A percentile compares a stretch with the other conserved stretches of the same genome.
Evolutionary conservation across 2,888 invertebrate genomes (phyloP).

Genomic region (Chymomyza amoena): DNA sequence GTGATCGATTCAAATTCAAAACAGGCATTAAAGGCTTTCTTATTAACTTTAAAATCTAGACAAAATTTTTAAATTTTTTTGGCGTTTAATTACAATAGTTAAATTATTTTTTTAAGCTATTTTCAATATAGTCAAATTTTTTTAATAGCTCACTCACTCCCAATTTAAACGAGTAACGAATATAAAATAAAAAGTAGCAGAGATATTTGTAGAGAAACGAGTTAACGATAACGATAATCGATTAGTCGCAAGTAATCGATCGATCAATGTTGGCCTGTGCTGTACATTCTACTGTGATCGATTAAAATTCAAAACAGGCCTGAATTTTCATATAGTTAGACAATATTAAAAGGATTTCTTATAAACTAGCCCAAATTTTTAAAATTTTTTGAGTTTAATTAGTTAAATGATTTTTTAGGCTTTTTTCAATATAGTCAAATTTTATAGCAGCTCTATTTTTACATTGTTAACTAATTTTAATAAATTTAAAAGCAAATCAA

Average conservation of each 20-base stretch:
- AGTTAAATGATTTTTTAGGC: too few relatives aligned
- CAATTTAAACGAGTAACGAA: not conserved
- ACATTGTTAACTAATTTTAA: not conserved
- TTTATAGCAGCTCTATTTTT: not conserved
- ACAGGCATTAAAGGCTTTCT: not conserved
- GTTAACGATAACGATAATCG: not conserved
- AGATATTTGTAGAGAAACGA: not conserved
- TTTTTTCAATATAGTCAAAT: not conserved
- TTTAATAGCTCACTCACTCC: not conserved
- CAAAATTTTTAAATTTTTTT: too few relatives aligned
- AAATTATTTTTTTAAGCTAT: too few relatives aligned
- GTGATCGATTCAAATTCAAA: too few relatives aligned
- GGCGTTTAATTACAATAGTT: too few relatives aligned
- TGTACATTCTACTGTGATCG: too few relatives aligned
- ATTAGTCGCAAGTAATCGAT: not conserved
- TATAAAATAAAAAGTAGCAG: not conserved
- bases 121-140: too few relatives aligned
- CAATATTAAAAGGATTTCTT: not conserved
- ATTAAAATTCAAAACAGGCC: too few relatives aligned
- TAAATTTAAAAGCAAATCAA: not conserved
- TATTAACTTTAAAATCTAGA: not conserved
- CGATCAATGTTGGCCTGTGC: too few relatives aligned
- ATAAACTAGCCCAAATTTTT: not conserved
- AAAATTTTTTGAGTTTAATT: too few relatives aligned
- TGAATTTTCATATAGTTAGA: too few relatives aligned